A percentile compares a stretch with the other conserved stretches of the same genome.
phyloP scores from a whole-genome alignment of 1,140 invertebrate genomes.

The Pseudomyrmex sp. region DNA sequence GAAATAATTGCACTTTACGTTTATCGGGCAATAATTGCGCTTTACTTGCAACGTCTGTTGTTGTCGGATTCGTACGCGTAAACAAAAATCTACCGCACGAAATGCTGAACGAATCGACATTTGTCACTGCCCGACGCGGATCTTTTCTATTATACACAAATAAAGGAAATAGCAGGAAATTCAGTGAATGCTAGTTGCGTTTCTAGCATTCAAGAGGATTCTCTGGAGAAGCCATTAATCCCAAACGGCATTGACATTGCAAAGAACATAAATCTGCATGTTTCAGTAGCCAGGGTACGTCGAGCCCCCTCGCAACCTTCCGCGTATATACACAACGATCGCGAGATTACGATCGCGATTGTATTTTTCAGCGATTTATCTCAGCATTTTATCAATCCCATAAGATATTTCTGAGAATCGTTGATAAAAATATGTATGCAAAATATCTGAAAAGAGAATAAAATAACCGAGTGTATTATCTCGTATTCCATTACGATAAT shows the following conservation, averaged over 20 bases:
- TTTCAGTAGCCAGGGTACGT: slow-evolving; percentile 65
- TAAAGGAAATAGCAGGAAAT: no score
- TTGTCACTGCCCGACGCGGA: not conserved
- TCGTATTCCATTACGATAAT: not conserved
- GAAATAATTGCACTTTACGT: slow-evolving; percentile 13
- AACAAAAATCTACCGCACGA: not conserved
- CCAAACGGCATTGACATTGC: slow-evolving; percentile 64
- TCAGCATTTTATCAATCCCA: not conserved
- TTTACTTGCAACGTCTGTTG: no score
- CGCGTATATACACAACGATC: slow-evolving; percentile 11
- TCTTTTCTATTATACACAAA: not conserved
- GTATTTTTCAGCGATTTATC: slow-evolving; percentile 72
- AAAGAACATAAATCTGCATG: slow-evolving; percentile 76
- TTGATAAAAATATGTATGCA: not conserved
- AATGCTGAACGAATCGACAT: not conserved
- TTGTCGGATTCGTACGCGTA: not conserved
- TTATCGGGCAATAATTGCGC: not conserved
- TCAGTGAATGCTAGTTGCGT: slow-evolving; percentile 4
- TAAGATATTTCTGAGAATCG: not conserved
- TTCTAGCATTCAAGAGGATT: slow-evolving; percentile 12
- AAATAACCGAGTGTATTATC: not conserved
- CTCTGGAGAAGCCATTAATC: slow-evolving; percentile 68
- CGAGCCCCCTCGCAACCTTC: not conserved
- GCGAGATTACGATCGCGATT: slow-evolving; percentile 68
- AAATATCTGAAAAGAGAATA: not conserved